Base-by-base conservation (phyloP, 2,888 invertebrate species). In the Cremastinae sp. region DNA sequence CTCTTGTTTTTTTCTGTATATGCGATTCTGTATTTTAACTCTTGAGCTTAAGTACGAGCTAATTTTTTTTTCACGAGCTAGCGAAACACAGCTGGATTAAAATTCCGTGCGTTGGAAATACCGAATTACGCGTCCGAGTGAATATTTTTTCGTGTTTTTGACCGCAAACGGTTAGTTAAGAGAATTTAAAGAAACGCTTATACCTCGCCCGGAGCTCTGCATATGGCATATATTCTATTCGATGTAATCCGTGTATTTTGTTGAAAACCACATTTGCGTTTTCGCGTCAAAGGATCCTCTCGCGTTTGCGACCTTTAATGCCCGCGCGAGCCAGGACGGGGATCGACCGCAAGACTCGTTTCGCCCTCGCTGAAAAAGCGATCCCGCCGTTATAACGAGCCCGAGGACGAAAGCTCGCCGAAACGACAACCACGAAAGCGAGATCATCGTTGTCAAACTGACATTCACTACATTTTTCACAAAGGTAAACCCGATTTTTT, bases 281-380 rank as follows among this genome's bases (percentile, higher is more conserved):
- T 73, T 76, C 64, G 64, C 69, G 53, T 76, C 76, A 76, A 76
- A 76, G 76, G 76, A 82, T 78, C 81, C 79, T 81, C 78, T 62
- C 65, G 56, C 65, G 5, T 56, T 74, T 74, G 80, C 74, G 66
- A 73, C 62, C 69, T 41, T 54, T 58, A 61, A 34, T 41, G 28
- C 34, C 12, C 59, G n/a, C 56, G 20, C 38, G 34, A 58, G 38
- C 56, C 56, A 68, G 58, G 20, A 62, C 62, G 61, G 70, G 68
- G 58, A 45, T 54, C 62, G 66, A 77, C 77, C 74, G 61, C 74
- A 71, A 61, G 68, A 72, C 62, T 72, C 58, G n/a, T n/a, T n/a
- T n/a, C n/a, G n/a, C n/a, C n/a, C n/a, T n/a, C n/a, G 71, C 64
- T 64, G n/a, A n/a, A n/a, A n/a, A n/a, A n/a, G n/a, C 16, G 51